Evolutionary conservation across 1,140 invertebrate genomes (phyloP).

Genomic region (Hesperophylax magnus): DNA sequence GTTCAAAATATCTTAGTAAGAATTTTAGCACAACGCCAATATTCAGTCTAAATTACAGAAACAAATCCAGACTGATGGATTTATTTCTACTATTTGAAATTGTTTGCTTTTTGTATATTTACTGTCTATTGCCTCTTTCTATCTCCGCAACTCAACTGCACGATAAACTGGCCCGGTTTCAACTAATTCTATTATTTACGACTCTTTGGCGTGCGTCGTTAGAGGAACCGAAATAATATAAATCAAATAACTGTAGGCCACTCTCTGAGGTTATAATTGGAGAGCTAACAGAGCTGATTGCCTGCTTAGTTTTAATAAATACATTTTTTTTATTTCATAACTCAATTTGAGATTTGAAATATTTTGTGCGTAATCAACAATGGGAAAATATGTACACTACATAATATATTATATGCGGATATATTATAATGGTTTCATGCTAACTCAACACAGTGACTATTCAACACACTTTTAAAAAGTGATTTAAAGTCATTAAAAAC

Average conservation of each 20-base stretch:
- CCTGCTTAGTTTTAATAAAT: neutral
- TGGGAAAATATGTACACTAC: neutral
- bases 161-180: constrained; percentile 35
- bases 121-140: neutral
- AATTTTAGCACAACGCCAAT: neutral
- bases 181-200: constrained; percentile 56
- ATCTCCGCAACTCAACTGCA: constrained; percentile 31
- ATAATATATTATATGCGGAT: no score
- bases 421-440: no score
- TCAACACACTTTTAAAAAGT: no score
- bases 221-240: constrained; percentile 54
- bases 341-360: neutral
- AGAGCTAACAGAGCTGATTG: constrained; percentile 37
- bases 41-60: no score
- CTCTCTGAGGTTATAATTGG: constrained; percentile 15
- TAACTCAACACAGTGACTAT: no score
- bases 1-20: neutral
- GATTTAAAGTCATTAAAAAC: no score
- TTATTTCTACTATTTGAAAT: no score
- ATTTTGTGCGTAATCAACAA: neutral
- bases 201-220: constrained; percentile 52
- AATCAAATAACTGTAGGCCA: constrained; percentile 53
- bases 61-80: neutral
- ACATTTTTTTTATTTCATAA: constrained; percentile 13
- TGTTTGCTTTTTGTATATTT: constrained; percentile 27